Conservation (phyloP, 1,140 invertebrate genomes). For the Laupala kohalensis region DNA sequence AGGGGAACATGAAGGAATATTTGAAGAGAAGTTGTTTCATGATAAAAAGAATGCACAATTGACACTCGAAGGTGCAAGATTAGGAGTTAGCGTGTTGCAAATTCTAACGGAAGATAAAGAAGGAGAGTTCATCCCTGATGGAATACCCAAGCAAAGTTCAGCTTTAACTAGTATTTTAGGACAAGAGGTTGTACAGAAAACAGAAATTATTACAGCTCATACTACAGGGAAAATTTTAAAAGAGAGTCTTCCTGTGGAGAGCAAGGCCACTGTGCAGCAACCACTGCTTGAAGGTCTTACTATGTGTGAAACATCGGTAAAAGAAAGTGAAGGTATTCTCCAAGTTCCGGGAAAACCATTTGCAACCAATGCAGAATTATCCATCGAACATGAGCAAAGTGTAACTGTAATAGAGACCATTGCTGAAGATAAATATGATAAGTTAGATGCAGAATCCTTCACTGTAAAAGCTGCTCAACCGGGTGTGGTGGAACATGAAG, state of each 20-base stretch:
- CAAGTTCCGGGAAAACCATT: conserved; percentile 6
- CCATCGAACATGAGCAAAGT: conserved; percentile 14
- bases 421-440: conserved; percentile 26
- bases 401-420: conserved; percentile 27
- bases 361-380: conserved; percentile 12
- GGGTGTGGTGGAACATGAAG: conserved; percentile 22
- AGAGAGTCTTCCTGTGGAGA: conserved; percentile 17
- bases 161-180: conserved; percentile 23
- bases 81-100: conserved; percentile 26
- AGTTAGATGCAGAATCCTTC: conserved; percentile 27
- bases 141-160: conserved; percentile 19
- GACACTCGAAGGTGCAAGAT: conserved; percentile 23
- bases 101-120: conserved; percentile 28
- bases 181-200: conserved; percentile 25
- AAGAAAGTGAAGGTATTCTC: conserved; percentile 25
- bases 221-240: conserved; percentile 19
- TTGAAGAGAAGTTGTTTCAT: conserved; percentile 18
- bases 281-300: conserved; percentile 26
- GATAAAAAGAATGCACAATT: conserved; percentile 22
- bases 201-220: conserved; percentile 20
- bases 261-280: conserved; percentile 17
- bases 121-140: conserved; percentile 17
- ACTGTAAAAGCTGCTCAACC: conserved; percentile 27
- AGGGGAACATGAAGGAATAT: conserved; percentile 27
- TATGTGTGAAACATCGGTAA: conserved; percentile 21